A percentile compares a stretch with the other conserved stretches of the same genome.
phyloP scores from a whole-genome alignment of 2,797 vertebrate genomes.

The Silurus aristotelis region DNA sequence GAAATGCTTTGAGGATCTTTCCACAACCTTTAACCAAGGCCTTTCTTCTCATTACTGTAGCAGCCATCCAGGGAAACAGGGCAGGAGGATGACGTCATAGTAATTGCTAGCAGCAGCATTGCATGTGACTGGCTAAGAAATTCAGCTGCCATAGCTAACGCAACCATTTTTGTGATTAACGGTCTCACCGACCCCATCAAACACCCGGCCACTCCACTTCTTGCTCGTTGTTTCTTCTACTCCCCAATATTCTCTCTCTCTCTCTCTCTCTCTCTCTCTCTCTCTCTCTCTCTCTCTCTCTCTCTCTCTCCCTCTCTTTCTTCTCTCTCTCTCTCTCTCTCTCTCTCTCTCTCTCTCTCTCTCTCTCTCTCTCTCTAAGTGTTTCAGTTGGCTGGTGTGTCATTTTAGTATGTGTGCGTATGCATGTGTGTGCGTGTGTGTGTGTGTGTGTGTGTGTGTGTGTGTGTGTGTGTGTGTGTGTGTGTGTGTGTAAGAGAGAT shows the following conservation, averaged over 20 bases:
- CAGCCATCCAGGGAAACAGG: constrained; percentile 48
- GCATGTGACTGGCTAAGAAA: constrained; percentile 53
- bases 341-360: constrained; percentile 21
- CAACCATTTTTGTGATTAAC: constrained; percentile 65
- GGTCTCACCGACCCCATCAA: constrained; percentile 58
- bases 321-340: too few relatives aligned
- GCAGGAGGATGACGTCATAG: constrained; percentile 54
- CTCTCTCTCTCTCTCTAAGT: constrained; percentile 25
- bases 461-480: too few relatives aligned
- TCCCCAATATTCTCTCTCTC: constrained; percentile 11
- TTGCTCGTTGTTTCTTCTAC: constrained; percentile 40
- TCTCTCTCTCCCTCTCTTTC: constrained; percentile 6
- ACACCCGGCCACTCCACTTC: constrained; percentile 51
- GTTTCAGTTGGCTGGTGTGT: constrained; percentile 53
- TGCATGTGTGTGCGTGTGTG: not conserved
- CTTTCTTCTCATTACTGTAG: constrained; percentile 49
- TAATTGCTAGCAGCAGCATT: constrained; percentile 42
- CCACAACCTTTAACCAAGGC: constrained; percentile 52
- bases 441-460: not conserved
- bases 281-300: constrained; percentile 18
- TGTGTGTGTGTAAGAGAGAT: constrained; percentile 28
- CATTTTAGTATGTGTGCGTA: constrained; percentile 42
- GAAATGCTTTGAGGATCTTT: constrained; percentile 49
- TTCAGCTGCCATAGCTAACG: constrained; percentile 60
- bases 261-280: constrained; percentile 7